A percentile compares a stretch with the other conserved stretches of the same genome.
phyloP scores from a whole-genome alignment of 2,797 vertebrate genomes.

The Tragelaphus eurycerus region DNA sequence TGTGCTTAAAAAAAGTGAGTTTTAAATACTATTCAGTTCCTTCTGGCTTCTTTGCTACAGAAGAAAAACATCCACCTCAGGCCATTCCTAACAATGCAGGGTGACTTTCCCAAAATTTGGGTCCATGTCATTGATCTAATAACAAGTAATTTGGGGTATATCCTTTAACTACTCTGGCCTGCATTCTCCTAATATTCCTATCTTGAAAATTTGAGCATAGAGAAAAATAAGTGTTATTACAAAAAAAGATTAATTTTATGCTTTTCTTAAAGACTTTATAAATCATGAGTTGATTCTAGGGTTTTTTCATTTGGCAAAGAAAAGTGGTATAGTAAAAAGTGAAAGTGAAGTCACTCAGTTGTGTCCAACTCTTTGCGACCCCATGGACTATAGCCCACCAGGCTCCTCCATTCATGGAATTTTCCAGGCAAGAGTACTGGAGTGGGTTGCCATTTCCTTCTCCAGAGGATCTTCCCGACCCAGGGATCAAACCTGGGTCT shows the following conservation, averaged over 20 bases:
- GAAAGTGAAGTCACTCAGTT: too few species aligned
- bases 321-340: background rate
- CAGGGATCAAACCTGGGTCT: too few species aligned
- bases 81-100: background rate
- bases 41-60: background rate
- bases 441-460: too few species aligned
- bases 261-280: conserved; percentile 9
- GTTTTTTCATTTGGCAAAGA: conserved; percentile 26
- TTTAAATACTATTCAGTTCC: background rate
- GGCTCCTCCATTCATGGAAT: too few species aligned
- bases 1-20: background rate
- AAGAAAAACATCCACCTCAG: background rate
- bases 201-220: background rate
- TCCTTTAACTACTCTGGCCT: background rate
- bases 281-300: background rate
- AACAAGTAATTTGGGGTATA: background rate
- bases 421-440: too few species aligned
- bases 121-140: background rate
- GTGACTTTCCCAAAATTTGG: background rate
- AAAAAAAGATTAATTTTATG: background rate
- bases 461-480: too few species aligned
- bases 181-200: background rate
- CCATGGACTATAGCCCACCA: too few species aligned
- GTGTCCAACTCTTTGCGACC: too few species aligned
- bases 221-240: conserved; percentile 2